Conservation (phyloP, 1,140 invertebrate genomes). For the Neotoxoptera formosana region DNA sequence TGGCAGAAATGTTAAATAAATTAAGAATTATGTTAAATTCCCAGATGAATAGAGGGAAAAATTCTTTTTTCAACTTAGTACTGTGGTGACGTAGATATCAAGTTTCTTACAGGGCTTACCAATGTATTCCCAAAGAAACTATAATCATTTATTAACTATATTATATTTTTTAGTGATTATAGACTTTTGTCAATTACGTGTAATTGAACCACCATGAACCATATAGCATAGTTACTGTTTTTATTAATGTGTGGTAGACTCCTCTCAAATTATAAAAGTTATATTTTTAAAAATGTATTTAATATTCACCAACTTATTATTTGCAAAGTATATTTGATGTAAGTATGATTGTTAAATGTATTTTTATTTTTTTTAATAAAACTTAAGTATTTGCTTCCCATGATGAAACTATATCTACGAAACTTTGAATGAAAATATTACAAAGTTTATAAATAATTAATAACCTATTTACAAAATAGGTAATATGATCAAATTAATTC, state of each 20-base stretch:
- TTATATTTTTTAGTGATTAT: neutral
- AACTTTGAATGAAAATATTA: no score
- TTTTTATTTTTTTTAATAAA: no score
- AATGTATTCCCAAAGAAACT: neutral
- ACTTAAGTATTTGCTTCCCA: no score
- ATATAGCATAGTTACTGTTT: neutral
- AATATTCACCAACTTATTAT: neutral
- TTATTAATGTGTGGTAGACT: neutral
- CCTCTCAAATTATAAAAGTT: neutral
- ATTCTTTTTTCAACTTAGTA: neutral
- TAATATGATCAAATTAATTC: no score
- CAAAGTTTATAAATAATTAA: no score
- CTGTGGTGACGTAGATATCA: neutral
- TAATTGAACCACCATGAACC: neutral
- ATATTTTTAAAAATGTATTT: neutral
- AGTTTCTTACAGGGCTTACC: neutral
- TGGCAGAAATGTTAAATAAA: conserved; percentile 16
- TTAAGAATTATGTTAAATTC: neutral
- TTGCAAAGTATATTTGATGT: no score
- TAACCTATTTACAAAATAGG: no score
- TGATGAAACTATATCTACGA: no score
- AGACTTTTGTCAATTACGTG: neutral
- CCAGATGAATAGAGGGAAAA: neutral
- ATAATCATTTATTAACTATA: conserved; percentile 13
- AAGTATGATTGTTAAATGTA: no score